Evolutionary conservation across 2,797 vertebrate genomes (phyloP), one percentile per base, ranked within the genome.

Genomic region (Knipowitschia caucasica): DNA sequence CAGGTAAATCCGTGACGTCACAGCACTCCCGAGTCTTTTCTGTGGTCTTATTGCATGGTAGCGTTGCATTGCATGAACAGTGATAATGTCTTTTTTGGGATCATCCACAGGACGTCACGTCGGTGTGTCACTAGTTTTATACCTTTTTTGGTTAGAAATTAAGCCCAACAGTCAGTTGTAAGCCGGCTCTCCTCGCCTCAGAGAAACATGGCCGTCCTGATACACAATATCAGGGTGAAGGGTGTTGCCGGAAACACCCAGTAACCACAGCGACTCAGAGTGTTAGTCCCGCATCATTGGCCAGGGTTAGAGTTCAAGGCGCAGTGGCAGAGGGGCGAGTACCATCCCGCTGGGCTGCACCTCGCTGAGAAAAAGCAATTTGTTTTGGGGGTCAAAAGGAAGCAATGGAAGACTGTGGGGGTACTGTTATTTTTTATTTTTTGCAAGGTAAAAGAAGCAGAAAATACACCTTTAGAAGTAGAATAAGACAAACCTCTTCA

Each of bases 211-310:
- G 38, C 38, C 4, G 20, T 12, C 4, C 11, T 2, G 31, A 9
- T 34, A 34, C 20, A 17, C 20, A 2, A 7, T 14, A 36, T 34
- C 39, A 20, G 49, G 43, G 25, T 0, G 15, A 55, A 78, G 62
- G 25, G 33, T 25, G 25, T 26, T n/a, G 23, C 42, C n/a, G 4
- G 4, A 1, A 4, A 15, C 14, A n/a, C 14, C n/a, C 24, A 3
- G 7, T 25, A 27, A 27, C 42, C 42, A 9, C 23, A n/a, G 25
- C 42, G 24, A 44, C 42, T 17, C 7, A 14, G 24, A 27, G 42
- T 8, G 42, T 85, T 82, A 78, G 73, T 69, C 25, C 23, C 30
- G 73, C 75, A 73, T 59, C 67, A 51, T 52, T 65, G 71, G 25
- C 53, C 0, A 30, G 53, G 81, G 77, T 83, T 58, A 63, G 31